Percentiles rank a stretch among this genome's conserved stretches.
Evolutionary conservation across 53 echinoderm and acorn worm species (phyloP).

Genomic region (Hippasteria phrygiana): DNA sequence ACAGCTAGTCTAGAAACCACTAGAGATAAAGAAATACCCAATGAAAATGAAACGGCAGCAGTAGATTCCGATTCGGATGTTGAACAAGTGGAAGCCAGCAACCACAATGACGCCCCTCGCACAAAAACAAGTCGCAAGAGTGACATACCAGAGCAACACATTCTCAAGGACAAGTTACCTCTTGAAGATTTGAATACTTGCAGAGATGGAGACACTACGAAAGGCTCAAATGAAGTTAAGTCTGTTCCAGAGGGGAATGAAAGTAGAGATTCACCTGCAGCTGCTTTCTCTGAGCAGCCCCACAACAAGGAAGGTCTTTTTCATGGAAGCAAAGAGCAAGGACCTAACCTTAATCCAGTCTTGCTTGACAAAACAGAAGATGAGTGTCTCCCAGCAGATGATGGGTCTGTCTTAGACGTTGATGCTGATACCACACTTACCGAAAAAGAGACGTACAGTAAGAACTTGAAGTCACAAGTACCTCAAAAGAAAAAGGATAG

Average conservation of each 20-base stretch:
- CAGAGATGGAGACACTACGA: not conserved
- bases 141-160: not conserved
- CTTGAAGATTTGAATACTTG: too few relatives aligned
- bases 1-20: not conserved
- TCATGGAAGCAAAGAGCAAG: too few relatives aligned
- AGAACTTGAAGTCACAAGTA: not conserved
- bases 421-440: not conserved
- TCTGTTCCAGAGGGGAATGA: not conserved
- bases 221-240: not conserved
- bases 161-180: not conserved
- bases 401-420: not conserved
- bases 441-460: not conserved
- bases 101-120: too few relatives aligned
- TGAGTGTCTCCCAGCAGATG: not conserved
- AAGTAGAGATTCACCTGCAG: too few relatives aligned
- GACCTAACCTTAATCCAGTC: too few relatives aligned
- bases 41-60: not conserved
- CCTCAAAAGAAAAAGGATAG: not conserved
- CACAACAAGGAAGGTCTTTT: too few relatives aligned
- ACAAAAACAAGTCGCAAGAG: too few relatives aligned
- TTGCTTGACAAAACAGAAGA: too few relatives aligned
- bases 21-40: not conserved
- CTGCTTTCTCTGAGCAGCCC: too few relatives aligned
- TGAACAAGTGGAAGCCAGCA: too few relatives aligned
- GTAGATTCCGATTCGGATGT: too few relatives aligned